These are phyloP conservation scores for Meloidogyne hapla DNA, from an alignment of 1,140 invertebrate species.

Conservation along the genomic window DNA sequence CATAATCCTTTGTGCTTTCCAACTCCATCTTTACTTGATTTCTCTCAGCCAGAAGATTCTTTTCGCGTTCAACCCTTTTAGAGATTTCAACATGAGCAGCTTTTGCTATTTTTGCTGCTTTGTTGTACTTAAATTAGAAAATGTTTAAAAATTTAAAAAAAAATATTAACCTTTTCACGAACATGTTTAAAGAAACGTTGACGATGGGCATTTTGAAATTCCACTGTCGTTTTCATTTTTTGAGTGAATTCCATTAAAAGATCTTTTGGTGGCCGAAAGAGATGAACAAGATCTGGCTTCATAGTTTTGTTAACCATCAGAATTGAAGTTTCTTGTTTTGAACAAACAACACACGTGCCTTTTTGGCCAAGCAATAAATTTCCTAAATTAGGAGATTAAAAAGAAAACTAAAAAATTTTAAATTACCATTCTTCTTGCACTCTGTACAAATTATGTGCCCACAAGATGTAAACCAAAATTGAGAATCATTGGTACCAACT, in stretches of 20 bases:
- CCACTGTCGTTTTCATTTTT: background rate
- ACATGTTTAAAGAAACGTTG: conserved; percentile 10
- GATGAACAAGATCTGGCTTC: conserved; percentile 9
- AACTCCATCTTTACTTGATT: conserved; percentile 16
- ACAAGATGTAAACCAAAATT: conserved; percentile 23
- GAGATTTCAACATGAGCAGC: background rate
- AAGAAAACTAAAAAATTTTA: conserved; percentile 8
- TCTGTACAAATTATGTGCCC: conserved; percentile 20
- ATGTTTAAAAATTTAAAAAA: background rate
- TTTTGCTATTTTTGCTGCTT: conserved; percentile 9
- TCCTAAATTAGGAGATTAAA: background rate
- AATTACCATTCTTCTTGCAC: conserved; percentile 8
- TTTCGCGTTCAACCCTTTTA: conserved; percentile 15
- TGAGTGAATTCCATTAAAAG: background rate
- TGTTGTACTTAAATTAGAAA: conserved; percentile 18
- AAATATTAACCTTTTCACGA: conserved; percentile 7
- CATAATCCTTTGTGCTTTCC: conserved; percentile 7
- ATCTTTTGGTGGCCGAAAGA: conserved; percentile 11
- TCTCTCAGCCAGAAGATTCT: conserved; percentile 16
- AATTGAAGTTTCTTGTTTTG: background rate
- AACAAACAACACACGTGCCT: background rate
- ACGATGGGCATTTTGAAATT: conserved; percentile 6
- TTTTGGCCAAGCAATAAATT: background rate
- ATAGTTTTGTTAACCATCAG: conserved; percentile 9
- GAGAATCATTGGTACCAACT: background rate